These are phyloP conservation scores for Clarias laeviceps DNA, from an alignment of 2,797 vertebrate species.

Conservation along the genomic window DNA sequence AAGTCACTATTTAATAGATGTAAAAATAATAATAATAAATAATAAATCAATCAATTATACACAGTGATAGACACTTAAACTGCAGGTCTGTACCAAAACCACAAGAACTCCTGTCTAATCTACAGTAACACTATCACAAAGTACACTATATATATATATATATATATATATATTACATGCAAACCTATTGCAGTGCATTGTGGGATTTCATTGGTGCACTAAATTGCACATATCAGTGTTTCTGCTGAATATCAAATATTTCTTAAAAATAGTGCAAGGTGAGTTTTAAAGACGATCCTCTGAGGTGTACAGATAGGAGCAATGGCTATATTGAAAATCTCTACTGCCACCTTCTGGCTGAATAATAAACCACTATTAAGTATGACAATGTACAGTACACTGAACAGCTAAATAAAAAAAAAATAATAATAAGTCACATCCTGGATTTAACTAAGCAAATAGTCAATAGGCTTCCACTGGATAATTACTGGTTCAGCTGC, in stretches of 20 bases:
- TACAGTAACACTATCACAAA: background rate
- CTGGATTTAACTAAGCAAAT: too few relatives aligned
- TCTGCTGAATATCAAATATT: background rate
- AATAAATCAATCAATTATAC: too few relatives aligned
- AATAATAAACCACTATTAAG: background rate
- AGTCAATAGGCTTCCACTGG: too few relatives aligned
- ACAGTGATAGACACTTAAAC: background rate
- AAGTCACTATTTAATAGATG: background rate
- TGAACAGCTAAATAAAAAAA: too few relatives aligned
- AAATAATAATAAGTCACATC: too few relatives aligned
- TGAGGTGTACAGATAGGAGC: too few relatives aligned
- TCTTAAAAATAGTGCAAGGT: background rate
- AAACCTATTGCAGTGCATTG: background rate
- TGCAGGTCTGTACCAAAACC: background rate
- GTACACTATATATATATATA: background rate
- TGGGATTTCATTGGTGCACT: background rate
- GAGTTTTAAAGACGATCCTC: background rate
- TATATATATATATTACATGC: background rate
- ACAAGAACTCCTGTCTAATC: background rate
- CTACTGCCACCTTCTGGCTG: slow-evolving; percentile 14
- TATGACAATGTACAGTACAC: background rate
- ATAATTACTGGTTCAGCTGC: too few relatives aligned
- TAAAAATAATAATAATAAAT: too few relatives aligned
- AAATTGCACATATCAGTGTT: too few relatives aligned
- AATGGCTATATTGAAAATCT: background rate